Evolutionary conservation across 1,140 invertebrate genomes (phyloP).

Genomic region (Meloidogyne exigua): DNA sequence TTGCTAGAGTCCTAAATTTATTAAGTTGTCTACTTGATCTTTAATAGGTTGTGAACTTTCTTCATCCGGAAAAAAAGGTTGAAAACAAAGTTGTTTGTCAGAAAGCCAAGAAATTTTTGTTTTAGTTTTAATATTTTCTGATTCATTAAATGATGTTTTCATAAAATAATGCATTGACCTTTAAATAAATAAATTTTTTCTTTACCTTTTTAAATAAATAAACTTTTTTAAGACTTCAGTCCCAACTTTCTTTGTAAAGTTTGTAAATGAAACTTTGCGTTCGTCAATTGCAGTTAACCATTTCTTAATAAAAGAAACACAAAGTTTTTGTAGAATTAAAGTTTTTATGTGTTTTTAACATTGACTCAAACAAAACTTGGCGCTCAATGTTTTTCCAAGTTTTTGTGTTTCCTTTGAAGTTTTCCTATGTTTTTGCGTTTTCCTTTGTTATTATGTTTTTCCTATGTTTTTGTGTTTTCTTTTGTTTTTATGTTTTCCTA

Average conservation of each 20-base stretch:
- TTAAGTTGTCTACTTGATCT: constrained; percentile 46
- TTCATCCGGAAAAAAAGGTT: constrained; percentile 46
- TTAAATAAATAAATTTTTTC: too few relatives aligned
- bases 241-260: constrained; percentile 52
- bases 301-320: constrained; percentile 27
- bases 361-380: too few relatives aligned
- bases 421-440: too few relatives aligned
- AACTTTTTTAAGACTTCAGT: constrained; percentile 40
- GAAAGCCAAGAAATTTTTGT: constrained; percentile 55
- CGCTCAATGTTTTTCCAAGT: too few relatives aligned
- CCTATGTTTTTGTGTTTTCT: too few relatives aligned
- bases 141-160: constrained; percentile 50
- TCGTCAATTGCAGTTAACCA: constrained; percentile 54
- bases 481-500: too few relatives aligned
- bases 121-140: constrained; percentile 45
- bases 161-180: constrained; percentile 49
- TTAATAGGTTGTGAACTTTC: constrained; percentile 52
- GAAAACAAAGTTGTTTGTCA: constrained; percentile 55
- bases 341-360: constrained; percentile 19
- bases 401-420: too few relatives aligned
- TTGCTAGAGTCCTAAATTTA: background rate
- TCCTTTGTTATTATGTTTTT: too few relatives aligned
- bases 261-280: constrained; percentile 52
- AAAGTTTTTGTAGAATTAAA: too few relatives aligned
- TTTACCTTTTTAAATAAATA: background rate